Conservation (phyloP, 2,797 vertebrate species). For the Hydrophis major region DNA sequence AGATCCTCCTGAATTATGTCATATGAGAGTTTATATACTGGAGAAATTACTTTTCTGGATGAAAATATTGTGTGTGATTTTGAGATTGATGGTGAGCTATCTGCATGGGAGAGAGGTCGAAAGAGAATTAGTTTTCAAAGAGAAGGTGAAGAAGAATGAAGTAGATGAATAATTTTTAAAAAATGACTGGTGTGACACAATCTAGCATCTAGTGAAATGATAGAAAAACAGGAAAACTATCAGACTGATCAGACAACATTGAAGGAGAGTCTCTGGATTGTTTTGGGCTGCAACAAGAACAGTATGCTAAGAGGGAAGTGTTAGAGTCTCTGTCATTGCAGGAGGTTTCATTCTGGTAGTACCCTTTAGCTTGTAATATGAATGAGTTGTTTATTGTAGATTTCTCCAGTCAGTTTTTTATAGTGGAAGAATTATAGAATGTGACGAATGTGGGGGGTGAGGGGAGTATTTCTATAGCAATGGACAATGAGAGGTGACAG, state of each 20-base stretch:
- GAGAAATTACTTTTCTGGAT: background rate
- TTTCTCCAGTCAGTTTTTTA: background rate
- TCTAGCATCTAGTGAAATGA: background rate
- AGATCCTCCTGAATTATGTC: background rate
- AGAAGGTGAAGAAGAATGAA: background rate
- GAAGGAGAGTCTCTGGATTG: background rate
- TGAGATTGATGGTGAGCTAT: background rate
- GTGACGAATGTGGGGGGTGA: background rate
- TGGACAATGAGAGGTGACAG: background rate
- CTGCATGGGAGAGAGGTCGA: background rate
- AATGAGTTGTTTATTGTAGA: background rate
- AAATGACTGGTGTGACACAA: background rate
- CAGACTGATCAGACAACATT: background rate
- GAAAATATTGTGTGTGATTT: background rate
- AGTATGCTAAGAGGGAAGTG: background rate
- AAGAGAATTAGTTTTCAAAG: background rate
- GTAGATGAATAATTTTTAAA: background rate
- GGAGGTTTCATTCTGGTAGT: background rate
- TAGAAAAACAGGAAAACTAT: background rate
- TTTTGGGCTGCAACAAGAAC: background rate
- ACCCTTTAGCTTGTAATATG: background rate
- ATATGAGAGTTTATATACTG: background rate
- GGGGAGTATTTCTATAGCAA: background rate
- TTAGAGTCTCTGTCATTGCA: background rate
- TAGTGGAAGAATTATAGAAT: background rate